phyloP scores from a whole-genome alignment of 2,113 vertebrate species.

The Amia ocellicauda region DNA sequence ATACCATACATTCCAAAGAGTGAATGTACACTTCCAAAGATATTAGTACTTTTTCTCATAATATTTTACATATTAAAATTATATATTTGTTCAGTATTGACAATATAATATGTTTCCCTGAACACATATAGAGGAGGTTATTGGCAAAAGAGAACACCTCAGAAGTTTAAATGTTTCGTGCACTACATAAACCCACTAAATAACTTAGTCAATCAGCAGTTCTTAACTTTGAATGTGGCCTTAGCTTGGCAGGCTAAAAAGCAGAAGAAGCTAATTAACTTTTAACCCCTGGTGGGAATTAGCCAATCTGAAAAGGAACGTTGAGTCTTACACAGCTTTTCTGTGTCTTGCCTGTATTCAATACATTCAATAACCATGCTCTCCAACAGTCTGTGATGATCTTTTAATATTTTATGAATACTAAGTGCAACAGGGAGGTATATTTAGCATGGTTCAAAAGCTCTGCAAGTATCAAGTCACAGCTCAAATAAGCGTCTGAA shows the following conservation, averaged over 20 bases:
- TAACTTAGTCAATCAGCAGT: background rate
- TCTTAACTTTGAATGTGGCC: background rate
- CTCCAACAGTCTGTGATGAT: conserved; percentile 22
- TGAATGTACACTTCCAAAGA: too few relatives aligned
- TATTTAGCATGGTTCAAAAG: conserved; percentile 51
- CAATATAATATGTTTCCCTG: background rate
- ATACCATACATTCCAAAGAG: too few relatives aligned
- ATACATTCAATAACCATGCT: conserved; percentile 25
- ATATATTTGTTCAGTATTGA: too few relatives aligned
- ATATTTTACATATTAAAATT: too few relatives aligned
- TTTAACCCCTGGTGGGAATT: background rate
- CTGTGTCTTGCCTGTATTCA: background rate
- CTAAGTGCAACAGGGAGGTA: conserved; percentile 71
- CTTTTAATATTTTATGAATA: conserved; percentile 74
- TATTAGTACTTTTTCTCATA: too few relatives aligned
- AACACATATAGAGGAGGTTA: conserved; percentile 2
- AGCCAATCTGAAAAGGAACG: background rate
- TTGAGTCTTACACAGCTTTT: background rate
- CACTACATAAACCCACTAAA: background rate
- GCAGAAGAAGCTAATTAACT: background rate
- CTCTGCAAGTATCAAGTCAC: conserved; percentile 48
- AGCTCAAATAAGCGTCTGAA: conserved; percentile 15
- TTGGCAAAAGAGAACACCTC: conserved; percentile 38
- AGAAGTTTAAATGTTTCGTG: conserved; percentile 35
- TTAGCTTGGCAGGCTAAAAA: background rate